Conservation (phyloP, 2,113 vertebrate genomes). For the Amphiprion ocellaris region DNA sequence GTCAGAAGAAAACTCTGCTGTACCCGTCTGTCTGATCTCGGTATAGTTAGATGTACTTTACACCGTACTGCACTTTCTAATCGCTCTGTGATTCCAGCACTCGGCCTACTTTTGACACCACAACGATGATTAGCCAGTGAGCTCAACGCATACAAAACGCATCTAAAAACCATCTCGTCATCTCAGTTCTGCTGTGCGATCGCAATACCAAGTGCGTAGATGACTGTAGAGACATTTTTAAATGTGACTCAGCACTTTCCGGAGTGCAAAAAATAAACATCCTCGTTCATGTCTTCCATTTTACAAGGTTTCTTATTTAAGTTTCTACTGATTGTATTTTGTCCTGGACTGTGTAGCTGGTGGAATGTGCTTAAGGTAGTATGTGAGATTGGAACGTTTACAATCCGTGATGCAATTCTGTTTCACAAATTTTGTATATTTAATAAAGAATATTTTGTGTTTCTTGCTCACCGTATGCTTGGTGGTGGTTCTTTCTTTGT, state of each 20-base stretch:
- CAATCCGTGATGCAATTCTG: conserved; percentile 84
- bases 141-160: conserved; percentile 47
- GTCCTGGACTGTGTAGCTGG: conserved; percentile 65
- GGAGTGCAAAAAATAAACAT: conserved; percentile 30
- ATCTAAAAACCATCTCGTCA: conserved; percentile 23
- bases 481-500: conserved; percentile 52
- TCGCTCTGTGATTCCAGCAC: conserved; percentile 65
- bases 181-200: conserved; percentile 42
- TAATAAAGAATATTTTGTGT: conserved; percentile 85
- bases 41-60: conserved; percentile 67
- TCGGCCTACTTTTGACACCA: conserved; percentile 39
- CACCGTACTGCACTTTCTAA: conserved; percentile 71
- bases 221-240: conserved; percentile 45
- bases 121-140: conserved; percentile 47
- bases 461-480: conserved; percentile 79
- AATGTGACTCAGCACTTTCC: conserved; percentile 55
- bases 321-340: conserved; percentile 67
- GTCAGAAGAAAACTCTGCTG: conserved; percentile 60
- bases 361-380: conserved; percentile 74
- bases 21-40: conserved; percentile 63
- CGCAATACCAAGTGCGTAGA: conserved; percentile 47
- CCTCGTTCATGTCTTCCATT: conserved; percentile 77
- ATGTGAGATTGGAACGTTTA: conserved; percentile 82
- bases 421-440: conserved; percentile 87
- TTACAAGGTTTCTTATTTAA: conserved; percentile 55